phyloP scores from a whole-genome alignment of 2,888 invertebrate genomes.

The Apoda limacodes region DNA sequence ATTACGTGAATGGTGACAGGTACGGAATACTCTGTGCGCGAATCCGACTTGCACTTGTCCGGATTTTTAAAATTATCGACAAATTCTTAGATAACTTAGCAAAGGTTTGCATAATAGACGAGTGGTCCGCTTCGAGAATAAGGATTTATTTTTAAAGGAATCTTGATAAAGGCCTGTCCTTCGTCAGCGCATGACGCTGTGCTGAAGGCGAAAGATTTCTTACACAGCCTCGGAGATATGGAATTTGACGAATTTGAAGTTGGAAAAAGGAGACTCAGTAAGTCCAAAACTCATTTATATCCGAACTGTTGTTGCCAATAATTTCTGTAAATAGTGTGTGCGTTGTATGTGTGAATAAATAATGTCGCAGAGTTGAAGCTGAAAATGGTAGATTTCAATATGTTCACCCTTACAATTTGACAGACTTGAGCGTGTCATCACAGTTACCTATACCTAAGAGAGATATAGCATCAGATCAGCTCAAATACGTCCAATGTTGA shows the following conservation, averaged over 20 bases:
- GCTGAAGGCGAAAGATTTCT: conserved; percentile 31
- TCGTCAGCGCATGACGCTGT: conserved; percentile 27
- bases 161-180: conserved; percentile 36
- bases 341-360: no score
- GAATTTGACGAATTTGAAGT: conserved; percentile 31
- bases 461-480: no score
- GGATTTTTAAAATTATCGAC: not conserved
- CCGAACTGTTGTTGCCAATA: not conserved
- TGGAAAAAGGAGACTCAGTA: conserved; percentile 47
- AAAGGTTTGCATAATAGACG: not conserved
- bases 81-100: not conserved
- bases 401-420: not conserved
- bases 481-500: no score
- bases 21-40: no score
- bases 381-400: not conserved
- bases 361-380: not conserved
- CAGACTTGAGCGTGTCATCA: no score
- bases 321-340: no score
- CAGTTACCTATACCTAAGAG: no score
- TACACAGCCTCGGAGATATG: conserved; percentile 31
- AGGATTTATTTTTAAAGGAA: conserved; percentile 31
- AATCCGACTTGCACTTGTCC: not conserved
- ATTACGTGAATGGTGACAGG: no score
- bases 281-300: conserved; percentile 14
- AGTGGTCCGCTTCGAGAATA: not conserved